Percentiles rank a stretch among this genome's conserved stretches.
Conservation (phyloP, 2,797 vertebrate genomes). For the Scarus forsteni region DNA sequence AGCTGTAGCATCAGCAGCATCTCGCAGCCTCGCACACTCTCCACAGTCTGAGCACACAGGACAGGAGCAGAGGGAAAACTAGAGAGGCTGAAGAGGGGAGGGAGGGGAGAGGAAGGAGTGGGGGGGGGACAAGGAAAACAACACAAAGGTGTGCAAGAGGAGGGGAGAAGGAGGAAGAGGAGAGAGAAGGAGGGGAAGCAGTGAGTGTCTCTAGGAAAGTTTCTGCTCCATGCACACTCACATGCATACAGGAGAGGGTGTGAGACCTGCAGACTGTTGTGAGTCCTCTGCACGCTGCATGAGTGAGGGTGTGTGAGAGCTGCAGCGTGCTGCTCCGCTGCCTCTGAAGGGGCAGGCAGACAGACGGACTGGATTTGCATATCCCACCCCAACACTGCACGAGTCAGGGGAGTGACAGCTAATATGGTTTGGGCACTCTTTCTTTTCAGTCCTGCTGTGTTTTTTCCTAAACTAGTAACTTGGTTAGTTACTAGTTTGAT, state of each 20-base stretch:
- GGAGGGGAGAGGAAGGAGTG: constrained; percentile 57
- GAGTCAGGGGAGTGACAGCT: constrained; percentile 15
- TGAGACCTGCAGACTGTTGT: constrained; percentile 64
- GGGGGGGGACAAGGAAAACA: constrained; percentile 69
- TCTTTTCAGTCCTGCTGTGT: not conserved
- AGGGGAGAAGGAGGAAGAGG: constrained; percentile 51
- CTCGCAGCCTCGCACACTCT: constrained; percentile 50
- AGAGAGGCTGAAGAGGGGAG: constrained; percentile 65
- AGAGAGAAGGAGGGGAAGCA: constrained; percentile 47
- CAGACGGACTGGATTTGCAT: constrained; percentile 80
- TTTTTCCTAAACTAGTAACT: too few relatives aligned
- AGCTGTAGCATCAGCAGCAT: constrained; percentile 78
- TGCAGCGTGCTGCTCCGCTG: constrained; percentile 67
- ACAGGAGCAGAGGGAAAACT: constrained; percentile 53
- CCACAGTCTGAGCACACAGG: constrained; percentile 47
- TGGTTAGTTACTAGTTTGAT: too few relatives aligned
- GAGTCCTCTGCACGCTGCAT: constrained; percentile 63
- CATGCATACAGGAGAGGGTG: constrained; percentile 18
- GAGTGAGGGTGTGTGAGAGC: constrained; percentile 64
- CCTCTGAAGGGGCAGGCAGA: constrained; percentile 81
- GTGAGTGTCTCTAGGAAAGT: constrained; percentile 54
- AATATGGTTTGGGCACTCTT: constrained; percentile 23
- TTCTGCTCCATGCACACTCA: constrained; percentile 47
- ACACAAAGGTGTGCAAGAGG: constrained; percentile 78
- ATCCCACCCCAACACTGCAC: constrained; percentile 77